phyloP scores from a whole-genome alignment of 2,888 invertebrate species.

The Carpatolechia fugitivella region DNA sequence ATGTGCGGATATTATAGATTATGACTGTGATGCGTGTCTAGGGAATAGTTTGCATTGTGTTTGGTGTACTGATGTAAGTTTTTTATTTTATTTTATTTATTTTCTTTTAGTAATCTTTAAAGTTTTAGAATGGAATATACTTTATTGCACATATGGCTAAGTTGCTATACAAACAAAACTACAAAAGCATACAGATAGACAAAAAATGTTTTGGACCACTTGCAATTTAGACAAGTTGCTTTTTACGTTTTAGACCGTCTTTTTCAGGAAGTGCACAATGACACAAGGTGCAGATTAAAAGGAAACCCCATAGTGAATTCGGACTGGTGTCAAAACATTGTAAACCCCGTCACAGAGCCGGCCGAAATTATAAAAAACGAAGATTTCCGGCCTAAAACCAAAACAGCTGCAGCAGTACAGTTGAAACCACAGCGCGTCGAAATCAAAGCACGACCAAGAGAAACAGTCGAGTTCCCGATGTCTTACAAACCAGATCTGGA shows the following conservation, averaged over 20 bases:
- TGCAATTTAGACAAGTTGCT: not conserved
- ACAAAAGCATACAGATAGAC: no score
- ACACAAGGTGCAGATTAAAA: not conserved
- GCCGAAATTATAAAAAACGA: not conserved
- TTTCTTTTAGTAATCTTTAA: no score
- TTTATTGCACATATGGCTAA: no score
- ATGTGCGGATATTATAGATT: not conserved
- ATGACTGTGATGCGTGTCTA: not conserved
- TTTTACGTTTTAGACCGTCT: not conserved
- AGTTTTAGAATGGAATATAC: no score
- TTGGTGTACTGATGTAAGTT: not conserved
- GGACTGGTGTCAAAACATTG: not conserved
- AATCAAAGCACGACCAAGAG: not conserved
- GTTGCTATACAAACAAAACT: no score
- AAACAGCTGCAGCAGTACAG: not conserved
- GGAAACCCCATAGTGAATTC: not conserved
- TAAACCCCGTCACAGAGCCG: not conserved
- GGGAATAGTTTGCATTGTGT: not conserved
- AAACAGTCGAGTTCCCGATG: not conserved
- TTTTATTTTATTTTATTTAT: no score
- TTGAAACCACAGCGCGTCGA: not conserved
- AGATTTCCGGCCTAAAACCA: not conserved
- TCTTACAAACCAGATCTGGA: not conserved
- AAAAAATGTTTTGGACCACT: no score
- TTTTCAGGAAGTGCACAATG: not conserved